A percentile compares a stretch with the other conserved stretches of the same genome.
phyloP scores from a whole-genome alignment of 2,113 vertebrate species.

The Phasianus colchicus region DNA sequence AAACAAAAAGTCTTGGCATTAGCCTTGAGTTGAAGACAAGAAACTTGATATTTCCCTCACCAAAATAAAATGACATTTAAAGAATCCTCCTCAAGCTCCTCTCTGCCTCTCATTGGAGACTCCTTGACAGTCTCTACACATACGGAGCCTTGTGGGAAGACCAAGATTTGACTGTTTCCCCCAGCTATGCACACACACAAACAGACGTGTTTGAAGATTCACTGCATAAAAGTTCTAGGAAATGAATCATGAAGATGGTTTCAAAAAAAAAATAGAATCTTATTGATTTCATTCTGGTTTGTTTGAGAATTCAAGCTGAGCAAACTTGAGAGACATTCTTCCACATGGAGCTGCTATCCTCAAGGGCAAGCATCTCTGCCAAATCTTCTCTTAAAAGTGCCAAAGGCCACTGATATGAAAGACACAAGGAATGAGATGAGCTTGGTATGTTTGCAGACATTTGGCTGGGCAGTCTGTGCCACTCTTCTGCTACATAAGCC shows the following conservation, averaged over 20 bases:
- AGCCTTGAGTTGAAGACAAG: background rate
- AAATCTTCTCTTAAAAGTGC: background rate
- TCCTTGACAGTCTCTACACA: background rate
- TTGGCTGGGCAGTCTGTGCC: background rate
- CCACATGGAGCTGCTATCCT: background rate
- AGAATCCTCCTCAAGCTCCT: background rate
- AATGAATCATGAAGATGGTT: background rate
- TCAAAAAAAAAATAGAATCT: too few species aligned
- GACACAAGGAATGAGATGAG: background rate
- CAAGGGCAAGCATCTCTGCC: fast-evolving
- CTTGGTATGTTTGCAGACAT: background rate
- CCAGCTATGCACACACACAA: too few species aligned
- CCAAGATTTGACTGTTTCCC: background rate
- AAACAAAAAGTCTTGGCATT: background rate
- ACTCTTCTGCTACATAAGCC: fast-evolving
- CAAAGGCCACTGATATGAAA: background rate
- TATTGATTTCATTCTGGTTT: background rate
- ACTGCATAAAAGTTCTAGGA: background rate
- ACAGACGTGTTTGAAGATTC: background rate
- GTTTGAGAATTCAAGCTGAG: background rate
- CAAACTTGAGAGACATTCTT: background rate
- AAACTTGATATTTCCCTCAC: background rate
- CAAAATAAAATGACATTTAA: background rate
- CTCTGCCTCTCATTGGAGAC: background rate
- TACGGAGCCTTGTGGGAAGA: background rate